phyloP scores from a whole-genome alignment of 2,888 invertebrate genomes.

The Myopa tessellatipennis region DNA sequence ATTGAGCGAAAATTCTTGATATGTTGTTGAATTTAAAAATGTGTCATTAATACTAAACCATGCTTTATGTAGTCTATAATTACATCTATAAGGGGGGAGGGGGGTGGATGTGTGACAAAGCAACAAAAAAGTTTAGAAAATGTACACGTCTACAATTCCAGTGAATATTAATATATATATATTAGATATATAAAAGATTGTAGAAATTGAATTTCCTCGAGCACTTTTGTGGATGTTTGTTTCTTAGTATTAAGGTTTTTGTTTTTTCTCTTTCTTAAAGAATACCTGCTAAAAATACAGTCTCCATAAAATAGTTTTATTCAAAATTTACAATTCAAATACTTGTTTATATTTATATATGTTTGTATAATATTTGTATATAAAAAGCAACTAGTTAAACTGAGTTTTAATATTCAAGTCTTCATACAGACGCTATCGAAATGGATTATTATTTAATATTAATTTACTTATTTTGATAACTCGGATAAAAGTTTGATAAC shows the following conservation, averaged over 20 bases:
- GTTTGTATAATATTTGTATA: neutral
- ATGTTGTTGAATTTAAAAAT: too few relatives aligned
- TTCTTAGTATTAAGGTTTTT: neutral
- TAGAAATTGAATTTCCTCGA: neutral
- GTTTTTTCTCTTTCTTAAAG: neutral
- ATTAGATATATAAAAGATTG: neutral
- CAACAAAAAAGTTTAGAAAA: too few relatives aligned
- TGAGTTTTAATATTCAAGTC: conserved; percentile 52
- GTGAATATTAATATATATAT: too few relatives aligned
- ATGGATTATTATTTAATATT: too few relatives aligned
- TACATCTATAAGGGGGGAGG: too few relatives aligned
- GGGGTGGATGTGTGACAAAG: too few relatives aligned
- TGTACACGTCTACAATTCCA: too few relatives aligned
- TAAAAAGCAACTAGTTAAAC: conserved; percentile 58
- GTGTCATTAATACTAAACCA: too few relatives aligned
- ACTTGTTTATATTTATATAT: neutral
- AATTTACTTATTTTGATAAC: too few relatives aligned
- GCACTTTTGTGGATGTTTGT: neutral
- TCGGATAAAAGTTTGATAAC: too few relatives aligned
- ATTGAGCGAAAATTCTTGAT: neutral
- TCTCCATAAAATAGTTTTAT: neutral
- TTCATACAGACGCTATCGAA: neutral
- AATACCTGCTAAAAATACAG: conserved; percentile 10
- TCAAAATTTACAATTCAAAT: conserved; percentile 16
- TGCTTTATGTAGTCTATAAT: too few relatives aligned